Base-by-base conservation (phyloP, 1,140 invertebrate species). In the Pantala flavescens region DNA sequence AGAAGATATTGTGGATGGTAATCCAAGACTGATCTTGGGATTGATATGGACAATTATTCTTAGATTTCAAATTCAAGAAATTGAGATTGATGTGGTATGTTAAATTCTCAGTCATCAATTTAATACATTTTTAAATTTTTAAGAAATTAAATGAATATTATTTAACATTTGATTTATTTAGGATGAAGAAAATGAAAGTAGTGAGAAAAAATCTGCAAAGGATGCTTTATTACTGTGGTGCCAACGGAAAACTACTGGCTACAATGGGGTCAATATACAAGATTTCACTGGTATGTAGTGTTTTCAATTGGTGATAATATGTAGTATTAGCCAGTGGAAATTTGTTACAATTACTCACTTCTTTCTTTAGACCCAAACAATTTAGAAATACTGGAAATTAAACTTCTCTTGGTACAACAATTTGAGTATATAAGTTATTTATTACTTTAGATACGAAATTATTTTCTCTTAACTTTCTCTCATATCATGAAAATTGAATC, bases 21-120 rank as follows among this genome's bases (percentile, higher is more conserved):
- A 98, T 85, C 92, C 91, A 63, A 88, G 96, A 73, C 86, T 99
- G 55, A 99, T 99, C 80, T 88, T 99, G 70, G 98, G 98, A 80
- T 87, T 99, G 14, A 98, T 99, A 77, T 99, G 98, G 97, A 98
- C 96, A 23, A 98, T 98, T 78, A 98, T 98, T 84, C 86, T 98
- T 74, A 86, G 96, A 36, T 98, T 98, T 85, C 95, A 97, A 88
- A 98, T 98, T 79, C 97, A 99, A 84, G 97, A 98, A 86, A 99
- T 99, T 81, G 96, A 97, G 86, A 98, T 98, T 80, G 94, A 98
- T 84, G 94, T 97, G 80, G 92, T 94, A 83, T 88, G 90, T 88
- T 23, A 12, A 11, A 36, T 36, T 36, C 9, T 36, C 28, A 36
- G 9, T 5, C 9, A 36, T 36, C 28, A 24, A 24, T 63, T 23